Percentiles rank a stretch among this genome's conserved stretches.
Conservation (phyloP, 1,140 invertebrate species). For the Drosophila takahashii region DNA sequence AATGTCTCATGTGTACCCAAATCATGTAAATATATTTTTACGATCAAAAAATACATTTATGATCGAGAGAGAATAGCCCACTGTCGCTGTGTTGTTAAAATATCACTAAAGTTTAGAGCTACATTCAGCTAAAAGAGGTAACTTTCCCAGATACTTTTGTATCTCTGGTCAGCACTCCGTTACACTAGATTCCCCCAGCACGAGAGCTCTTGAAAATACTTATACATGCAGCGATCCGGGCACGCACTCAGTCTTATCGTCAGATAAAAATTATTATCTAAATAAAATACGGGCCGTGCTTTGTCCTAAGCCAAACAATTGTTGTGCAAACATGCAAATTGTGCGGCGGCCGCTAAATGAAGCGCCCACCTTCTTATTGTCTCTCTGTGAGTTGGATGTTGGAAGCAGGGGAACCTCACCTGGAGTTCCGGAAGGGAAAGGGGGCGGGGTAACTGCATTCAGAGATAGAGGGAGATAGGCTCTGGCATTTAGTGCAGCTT, state of each 20-base stretch:
- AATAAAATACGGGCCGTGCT: slow-evolving; percentile 76
- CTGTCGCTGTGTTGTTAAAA: slow-evolving; percentile 5
- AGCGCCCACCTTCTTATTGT: slow-evolving; percentile 78
- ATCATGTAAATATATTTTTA: slow-evolving; percentile 24
- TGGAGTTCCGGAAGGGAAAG: slow-evolving; percentile 1
- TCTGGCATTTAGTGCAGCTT: slow-evolving; percentile 74
- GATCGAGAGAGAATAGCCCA: neutral
- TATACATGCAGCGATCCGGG: slow-evolving; percentile 18
- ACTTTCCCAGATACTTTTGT: slow-evolving; percentile 11
- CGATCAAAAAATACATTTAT: slow-evolving; percentile 32
- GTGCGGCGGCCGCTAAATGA: slow-evolving; percentile 72
- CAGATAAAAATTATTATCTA: slow-evolving; percentile 79
- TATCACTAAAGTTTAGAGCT: neutral
- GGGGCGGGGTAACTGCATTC: slow-evolving; percentile 53
- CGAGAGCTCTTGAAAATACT: slow-evolving; percentile 37
- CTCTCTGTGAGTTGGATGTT: slow-evolving; percentile 24
- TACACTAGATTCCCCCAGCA: slow-evolving; percentile 23
- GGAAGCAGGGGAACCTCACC: neutral
- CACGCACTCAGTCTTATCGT: slow-evolving; percentile 69
- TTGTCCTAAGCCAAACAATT: slow-evolving; percentile 77
- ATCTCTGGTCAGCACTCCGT: slow-evolving; percentile 49
- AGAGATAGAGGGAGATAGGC: slow-evolving; percentile 27
- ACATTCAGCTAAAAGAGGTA: neutral
- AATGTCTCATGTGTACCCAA: neutral
- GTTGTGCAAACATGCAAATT: slow-evolving; percentile 84